Conservation (phyloP, 2,888 invertebrate genomes). For the Agrochola lychnidis region DNA sequence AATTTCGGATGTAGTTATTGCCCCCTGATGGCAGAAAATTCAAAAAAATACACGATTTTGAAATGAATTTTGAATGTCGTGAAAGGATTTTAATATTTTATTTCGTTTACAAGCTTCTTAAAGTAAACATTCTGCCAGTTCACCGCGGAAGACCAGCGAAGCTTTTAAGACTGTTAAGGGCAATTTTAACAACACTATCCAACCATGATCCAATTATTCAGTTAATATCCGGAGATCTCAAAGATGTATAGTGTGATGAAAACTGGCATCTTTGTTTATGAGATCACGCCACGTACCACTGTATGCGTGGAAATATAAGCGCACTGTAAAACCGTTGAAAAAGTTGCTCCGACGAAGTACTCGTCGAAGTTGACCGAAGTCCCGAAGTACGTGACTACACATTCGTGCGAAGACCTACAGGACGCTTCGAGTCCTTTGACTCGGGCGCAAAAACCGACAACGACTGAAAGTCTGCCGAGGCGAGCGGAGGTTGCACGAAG, state of each 20-base stretch:
- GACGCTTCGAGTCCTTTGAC: too few relatives aligned
- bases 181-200: background rate
- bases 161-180: background rate
- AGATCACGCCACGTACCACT: background rate
- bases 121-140: background rate
- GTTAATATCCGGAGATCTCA: background rate
- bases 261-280: background rate
- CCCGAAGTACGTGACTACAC: too few relatives aligned
- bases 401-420: too few relatives aligned
- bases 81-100: background rate
- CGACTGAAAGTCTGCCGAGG: too few relatives aligned
- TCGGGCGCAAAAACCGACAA: too few relatives aligned
- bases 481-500: too few relatives aligned
- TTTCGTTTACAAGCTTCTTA: too few relatives aligned
- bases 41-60: conserved; percentile 1
- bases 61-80: background rate
- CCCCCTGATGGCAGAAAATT: background rate
- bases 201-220: too few relatives aligned
- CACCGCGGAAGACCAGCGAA: background rate
- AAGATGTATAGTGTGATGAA: background rate
- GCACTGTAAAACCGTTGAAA: background rate
- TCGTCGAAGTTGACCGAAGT: too few relatives aligned
- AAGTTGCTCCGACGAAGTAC: too few relatives aligned
- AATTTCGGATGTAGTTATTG: background rate
- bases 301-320: background rate